phyloP scores from a whole-genome alignment of 2,888 invertebrate species.

The Villa cingulata region DNA sequence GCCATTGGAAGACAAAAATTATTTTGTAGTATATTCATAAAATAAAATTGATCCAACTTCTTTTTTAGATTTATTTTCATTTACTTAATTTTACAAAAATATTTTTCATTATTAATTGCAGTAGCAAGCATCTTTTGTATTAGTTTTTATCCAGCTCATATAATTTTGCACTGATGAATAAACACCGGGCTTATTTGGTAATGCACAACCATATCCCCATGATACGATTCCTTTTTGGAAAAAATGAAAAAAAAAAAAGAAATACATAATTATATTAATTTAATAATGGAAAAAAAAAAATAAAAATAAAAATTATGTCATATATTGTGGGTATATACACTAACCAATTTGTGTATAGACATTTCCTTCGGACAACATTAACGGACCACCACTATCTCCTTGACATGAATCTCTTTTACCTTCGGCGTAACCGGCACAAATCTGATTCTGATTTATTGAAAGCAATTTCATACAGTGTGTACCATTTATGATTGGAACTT shows the following conservation, averaged over 20 bases:
- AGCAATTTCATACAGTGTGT: constrained; percentile 22
- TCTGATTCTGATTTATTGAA: constrained; percentile 29
- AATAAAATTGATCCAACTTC: too few relatives aligned
- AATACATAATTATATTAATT: too few relatives aligned
- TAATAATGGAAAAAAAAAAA: too few relatives aligned
- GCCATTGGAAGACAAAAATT: too few relatives aligned
- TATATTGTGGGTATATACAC: too few relatives aligned
- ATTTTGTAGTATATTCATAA: too few relatives aligned
- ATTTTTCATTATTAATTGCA: too few relatives aligned
- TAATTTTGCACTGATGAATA: constrained; percentile 60
- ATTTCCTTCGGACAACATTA: neutral
- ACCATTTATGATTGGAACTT: constrained; percentile 48
- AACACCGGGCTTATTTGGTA: constrained; percentile 55
- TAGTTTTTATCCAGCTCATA: constrained; percentile 43
- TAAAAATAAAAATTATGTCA: neutral
- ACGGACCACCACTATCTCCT: constrained; percentile 12
- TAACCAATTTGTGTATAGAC: neutral
- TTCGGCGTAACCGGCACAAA: constrained; percentile 30
- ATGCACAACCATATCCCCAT: neutral
- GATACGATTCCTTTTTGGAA: constrained; percentile 65
- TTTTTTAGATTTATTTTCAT: too few relatives aligned
- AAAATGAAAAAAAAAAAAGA: too few relatives aligned
- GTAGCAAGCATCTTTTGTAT: constrained; percentile 48
- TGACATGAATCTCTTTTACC: constrained; percentile 34
- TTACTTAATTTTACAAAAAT: too few relatives aligned